Base-by-base conservation (phyloP, 1,140 invertebrate species). In the Trichogramma pretiosum region DNA sequence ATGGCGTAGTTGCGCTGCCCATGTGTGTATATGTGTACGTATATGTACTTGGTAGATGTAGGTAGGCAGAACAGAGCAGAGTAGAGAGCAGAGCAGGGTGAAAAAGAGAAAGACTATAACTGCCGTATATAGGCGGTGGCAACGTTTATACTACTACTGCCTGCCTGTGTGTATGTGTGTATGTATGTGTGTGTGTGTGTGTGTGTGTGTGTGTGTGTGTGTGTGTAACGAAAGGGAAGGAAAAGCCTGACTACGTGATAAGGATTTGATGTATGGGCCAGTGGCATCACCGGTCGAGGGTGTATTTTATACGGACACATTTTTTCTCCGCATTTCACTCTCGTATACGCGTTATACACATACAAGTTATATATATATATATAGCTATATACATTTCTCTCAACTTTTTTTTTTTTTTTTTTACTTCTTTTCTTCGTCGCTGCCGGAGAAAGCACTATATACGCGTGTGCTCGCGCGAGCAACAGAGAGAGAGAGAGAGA, bases 201-300 rank as follows among this genome's bases (percentile, higher is more conserved):
- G 26, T 30, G 26, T 30, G 26, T 30, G 26, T 30, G 26, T 30
- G 26, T 30, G 26, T 30, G 26, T 30, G 13, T 30, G 26, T 30
- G 13, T 30, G 26, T 30, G 13, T 30, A 13, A 40, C 48, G 47
- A 44, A 33, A 30, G 28, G 35, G 46, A 51, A 32, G 49, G 22
- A 30, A 41, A 30, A 48, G 46, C 42, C 39, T 49, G 50, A 49
- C 24, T 39, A 33, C 37, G 53, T 44, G 50, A 49, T 48, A 48
- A 46, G 8, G 43, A 17, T 45, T 51, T 51, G 49, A 51, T 46
- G 53, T 56, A 54, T 62, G 59, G 54, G 56, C 58, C 61, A 60
- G 59, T 65, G 63, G 64, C 63, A 62, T 65, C 61, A 64, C 57
- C 60, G 58, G 55, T 7, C 37, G 38, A 35, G 38, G 26, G 45